Conservation (phyloP, 2,888 invertebrate species). For the Masnerella sp. region DNA sequence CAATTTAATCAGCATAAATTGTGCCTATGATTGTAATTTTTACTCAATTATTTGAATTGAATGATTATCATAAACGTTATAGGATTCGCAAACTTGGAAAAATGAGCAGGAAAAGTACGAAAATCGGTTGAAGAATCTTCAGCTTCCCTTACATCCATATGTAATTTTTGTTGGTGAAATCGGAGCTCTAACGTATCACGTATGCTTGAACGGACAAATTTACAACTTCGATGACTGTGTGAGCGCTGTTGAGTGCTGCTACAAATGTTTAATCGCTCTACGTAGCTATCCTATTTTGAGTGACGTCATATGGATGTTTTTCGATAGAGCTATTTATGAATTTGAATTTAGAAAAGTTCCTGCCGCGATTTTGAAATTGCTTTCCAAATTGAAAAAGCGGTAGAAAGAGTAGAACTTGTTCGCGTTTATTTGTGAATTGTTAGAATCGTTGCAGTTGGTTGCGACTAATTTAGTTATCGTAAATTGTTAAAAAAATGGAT, state of each 20-base stretch:
- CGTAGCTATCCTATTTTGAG: neutral
- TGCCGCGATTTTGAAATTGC: neutral
- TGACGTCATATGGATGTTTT: neutral
- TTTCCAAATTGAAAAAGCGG: neutral
- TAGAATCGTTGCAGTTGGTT: neutral
- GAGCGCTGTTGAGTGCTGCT: neutral
- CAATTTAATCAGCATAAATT: neutral
- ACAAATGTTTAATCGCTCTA: neutral
- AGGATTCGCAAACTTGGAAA: neutral
- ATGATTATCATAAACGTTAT: neutral
- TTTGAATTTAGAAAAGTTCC: neutral
- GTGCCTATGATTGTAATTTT: neutral
- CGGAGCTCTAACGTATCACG: neutral
- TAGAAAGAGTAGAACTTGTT: no score
- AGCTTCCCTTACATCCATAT: neutral
- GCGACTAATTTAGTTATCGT: no score
- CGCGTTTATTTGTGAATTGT: no score
- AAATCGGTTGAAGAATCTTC: neutral
- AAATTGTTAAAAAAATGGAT: no score
- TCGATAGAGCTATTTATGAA: constrained; percentile 1
- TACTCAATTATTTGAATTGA: neutral
- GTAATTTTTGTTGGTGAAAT: neutral
- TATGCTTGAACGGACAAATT: neutral
- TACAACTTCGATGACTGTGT: neutral
- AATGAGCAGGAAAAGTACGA: neutral